phyloP scores from a whole-genome alignment of 2,888 invertebrate genomes.

The Rhabditoides inermis region DNA sequence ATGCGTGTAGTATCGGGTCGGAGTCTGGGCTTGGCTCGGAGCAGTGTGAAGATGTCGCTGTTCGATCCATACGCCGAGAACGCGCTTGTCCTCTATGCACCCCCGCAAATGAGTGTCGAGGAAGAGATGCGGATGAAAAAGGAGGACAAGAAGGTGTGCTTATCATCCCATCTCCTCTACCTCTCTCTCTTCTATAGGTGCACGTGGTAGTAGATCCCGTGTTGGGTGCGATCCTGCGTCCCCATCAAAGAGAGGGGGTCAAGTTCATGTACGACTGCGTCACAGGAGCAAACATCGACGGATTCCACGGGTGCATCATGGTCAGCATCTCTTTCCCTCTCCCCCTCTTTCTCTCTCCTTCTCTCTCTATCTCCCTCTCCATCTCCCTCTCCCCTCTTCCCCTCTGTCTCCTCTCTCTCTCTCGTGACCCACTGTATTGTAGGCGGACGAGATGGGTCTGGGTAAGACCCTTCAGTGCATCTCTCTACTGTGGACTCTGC shows the following conservation, averaged over 20 bases:
- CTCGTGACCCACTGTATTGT: too few relatives aligned
- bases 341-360: too few relatives aligned
- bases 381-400: too few relatives aligned
- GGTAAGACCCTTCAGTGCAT: conserved; percentile 98
- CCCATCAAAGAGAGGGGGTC: conserved; percentile 97
- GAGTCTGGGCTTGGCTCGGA: conserved; percentile 38
- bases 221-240: conserved; percentile 77
- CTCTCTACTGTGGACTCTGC: conserved; percentile 63
- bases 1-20: conserved; percentile 33
- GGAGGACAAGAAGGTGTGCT: conserved; percentile 52
- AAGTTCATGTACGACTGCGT: conserved; percentile 99
- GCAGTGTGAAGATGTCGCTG: conserved; percentile 29
- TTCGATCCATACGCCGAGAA: conserved; percentile 49
- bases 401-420: too few relatives aligned
- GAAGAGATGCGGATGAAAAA: conserved; percentile 73
- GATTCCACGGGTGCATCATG: conserved; percentile 80
- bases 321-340: too few relatives aligned
- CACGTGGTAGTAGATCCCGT: conserved; percentile 95
- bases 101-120: conserved; percentile 72
- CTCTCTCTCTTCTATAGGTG: conserved; percentile 60
- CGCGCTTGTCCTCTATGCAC: conserved; percentile 70
- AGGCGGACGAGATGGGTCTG: conserved; percentile 88
- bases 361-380: too few relatives aligned
- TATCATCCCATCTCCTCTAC: too few relatives aligned
- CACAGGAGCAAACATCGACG: conserved; percentile 72